Evolutionary conservation across 2,888 invertebrate genomes (phyloP).

Genomic region (Hermaeophaga mercurialis): DNA sequence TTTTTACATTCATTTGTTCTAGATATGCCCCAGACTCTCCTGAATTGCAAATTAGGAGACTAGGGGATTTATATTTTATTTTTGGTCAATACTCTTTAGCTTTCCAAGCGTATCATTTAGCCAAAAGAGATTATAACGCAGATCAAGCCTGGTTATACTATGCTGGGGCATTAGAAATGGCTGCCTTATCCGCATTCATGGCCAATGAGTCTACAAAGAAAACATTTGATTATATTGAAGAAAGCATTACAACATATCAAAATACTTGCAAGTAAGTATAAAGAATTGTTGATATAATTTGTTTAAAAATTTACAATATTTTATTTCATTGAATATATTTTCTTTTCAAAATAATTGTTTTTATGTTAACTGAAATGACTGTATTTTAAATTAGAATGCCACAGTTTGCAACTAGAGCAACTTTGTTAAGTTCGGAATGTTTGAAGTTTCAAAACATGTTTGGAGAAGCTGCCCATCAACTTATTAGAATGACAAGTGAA

Average conservation of each 20-base stretch:
- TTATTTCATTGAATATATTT: constrained; percentile 5
- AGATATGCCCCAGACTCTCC: constrained; percentile 84
- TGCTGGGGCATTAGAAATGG: constrained; percentile 97
- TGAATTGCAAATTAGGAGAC: constrained; percentile 88
- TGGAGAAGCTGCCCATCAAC: constrained; percentile 92
- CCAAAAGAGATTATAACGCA: constrained; percentile 96
- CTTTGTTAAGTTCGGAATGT: constrained; percentile 87
- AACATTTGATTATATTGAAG: constrained; percentile 91
- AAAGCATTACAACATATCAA: constrained; percentile 89
- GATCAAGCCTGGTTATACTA: constrained; percentile 98
- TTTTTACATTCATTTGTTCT: constrained; percentile 18
- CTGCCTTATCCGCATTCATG: constrained; percentile 90
- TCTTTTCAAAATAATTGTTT: background rate
- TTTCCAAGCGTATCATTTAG: constrained; percentile 92
- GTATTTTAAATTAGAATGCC: constrained; percentile 68
- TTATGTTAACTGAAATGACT: too few relatives aligned
- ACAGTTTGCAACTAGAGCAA: constrained; percentile 91
- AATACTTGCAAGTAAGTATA: constrained; percentile 85
- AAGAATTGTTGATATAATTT: background rate
- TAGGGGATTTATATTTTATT: constrained; percentile 96
- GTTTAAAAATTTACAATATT: constrained; percentile 1
- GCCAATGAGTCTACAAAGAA: constrained; percentile 77
- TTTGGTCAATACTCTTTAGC: constrained; percentile 92
- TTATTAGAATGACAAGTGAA: constrained; percentile 94
- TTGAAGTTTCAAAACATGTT: constrained; percentile 77